phyloP scores from a whole-genome alignment of 2,797 vertebrate species.

The Crenuchus spilurus region DNA sequence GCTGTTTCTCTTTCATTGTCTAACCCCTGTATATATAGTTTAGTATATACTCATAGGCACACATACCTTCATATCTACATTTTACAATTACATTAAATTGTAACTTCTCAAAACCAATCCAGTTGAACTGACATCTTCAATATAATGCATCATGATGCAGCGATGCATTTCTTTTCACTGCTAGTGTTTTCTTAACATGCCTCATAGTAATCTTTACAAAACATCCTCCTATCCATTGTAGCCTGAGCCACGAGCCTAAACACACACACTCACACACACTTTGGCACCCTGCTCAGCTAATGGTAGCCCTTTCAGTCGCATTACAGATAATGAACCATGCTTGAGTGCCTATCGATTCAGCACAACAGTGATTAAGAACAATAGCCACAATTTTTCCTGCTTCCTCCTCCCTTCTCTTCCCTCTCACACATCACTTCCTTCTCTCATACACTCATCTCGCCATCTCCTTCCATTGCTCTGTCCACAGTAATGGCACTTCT shows the following conservation, averaged over 20 bases:
- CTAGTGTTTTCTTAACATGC: slow-evolving; percentile 17
- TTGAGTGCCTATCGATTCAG: slow-evolving; percentile 62
- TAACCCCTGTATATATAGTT: no score
- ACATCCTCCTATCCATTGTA: background rate
- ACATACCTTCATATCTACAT: no score
- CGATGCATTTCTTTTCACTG: no score
- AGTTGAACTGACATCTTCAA: background rate
- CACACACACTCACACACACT: slow-evolving; percentile 23
- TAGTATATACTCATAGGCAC: no score
- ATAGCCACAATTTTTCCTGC: slow-evolving; percentile 23
- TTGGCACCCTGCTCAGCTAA: slow-evolving; percentile 35
- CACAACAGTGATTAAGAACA: slow-evolving; percentile 64
- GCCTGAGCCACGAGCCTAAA: background rate
- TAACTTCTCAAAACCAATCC: background rate
- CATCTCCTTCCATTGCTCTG: background rate
- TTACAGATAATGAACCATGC: slow-evolving; percentile 62
- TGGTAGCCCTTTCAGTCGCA: slow-evolving; percentile 37
- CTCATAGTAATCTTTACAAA: slow-evolving; percentile 20
- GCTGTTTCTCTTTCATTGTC: no score
- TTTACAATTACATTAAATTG: no score
- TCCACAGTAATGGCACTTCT: background rate
- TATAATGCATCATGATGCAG: background rate
- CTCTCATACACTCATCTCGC: slow-evolving; percentile 8
- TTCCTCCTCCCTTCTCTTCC: slow-evolving; percentile 4
- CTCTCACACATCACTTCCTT: slow-evolving; percentile 35